These are phyloP conservation scores for Pseudochaenichthys georgianus DNA, from an alignment of 2,797 vertebrate genomes.

Conservation along the genomic window DNA sequence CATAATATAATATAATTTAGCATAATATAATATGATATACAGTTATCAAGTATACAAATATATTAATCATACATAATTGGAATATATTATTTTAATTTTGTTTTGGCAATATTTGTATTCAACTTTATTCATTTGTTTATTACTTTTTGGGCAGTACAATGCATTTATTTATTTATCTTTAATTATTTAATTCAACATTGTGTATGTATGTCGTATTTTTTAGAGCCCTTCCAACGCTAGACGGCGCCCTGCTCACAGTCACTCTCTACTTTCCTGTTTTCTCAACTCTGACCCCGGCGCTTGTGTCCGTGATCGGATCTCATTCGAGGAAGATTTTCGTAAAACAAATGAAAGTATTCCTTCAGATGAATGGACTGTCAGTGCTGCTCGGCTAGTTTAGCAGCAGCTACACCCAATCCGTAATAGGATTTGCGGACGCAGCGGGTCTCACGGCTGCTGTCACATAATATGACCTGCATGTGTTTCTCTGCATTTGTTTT, in stretches of 20 bases:
- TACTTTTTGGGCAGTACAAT: not conserved
- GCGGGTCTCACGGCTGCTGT: constrained; percentile 9
- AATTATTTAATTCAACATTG: no score
- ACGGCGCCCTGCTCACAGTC: constrained; percentile 37
- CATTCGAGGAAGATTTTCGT: constrained; percentile 24
- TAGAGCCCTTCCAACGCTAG: constrained; percentile 49
- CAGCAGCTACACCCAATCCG: not conserved
- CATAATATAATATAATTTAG: no score
- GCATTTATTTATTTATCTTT: not conserved
- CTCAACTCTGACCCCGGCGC: constrained; percentile 66
- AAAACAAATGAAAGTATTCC: constrained; percentile 42
- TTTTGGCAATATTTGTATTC: not conserved
- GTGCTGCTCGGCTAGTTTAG: not conserved
- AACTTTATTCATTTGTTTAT: not conserved
- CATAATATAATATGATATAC: no score
- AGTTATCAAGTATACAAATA: not conserved
- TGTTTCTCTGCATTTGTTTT: constrained; percentile 60
- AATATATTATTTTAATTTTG: not conserved
- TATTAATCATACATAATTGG: not conserved
- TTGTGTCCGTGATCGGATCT: constrained; percentile 40
- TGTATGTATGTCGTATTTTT: no score
- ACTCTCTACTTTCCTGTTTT: not conserved
- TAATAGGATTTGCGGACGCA: not conserved
- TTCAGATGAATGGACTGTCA: constrained; percentile 13
- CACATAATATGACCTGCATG: constrained; percentile 16